Evolutionary conservation across 1,140 invertebrate genomes (phyloP), one percentile per base, ranked within the genome.

Genomic region (Trichonephila clavipes): DNA sequence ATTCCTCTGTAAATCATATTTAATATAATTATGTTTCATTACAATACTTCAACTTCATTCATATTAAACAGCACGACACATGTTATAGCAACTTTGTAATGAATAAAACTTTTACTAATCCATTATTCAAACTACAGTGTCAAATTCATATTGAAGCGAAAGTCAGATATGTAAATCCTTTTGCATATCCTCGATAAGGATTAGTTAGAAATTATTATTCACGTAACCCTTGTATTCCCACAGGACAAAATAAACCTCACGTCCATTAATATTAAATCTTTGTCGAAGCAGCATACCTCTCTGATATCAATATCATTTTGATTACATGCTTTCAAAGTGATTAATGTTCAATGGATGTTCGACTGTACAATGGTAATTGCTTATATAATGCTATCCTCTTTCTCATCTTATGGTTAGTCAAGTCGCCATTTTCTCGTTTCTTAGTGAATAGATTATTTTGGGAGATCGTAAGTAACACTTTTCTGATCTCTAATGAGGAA

Each of bases 241-340:
- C 19, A 12, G 82, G 40, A 83, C 82, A 58, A 83, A 19, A 83
- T 83, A 58, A 58, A 83, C 82, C 82, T 58, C 21, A 44, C 82
- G 59, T 83, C 82, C 51, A 83, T 83, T 83, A 51, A 83, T 83
- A 83, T 58, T 83, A 83, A 83, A 40, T 83, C 51, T n/a, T 59
- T 51, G 82, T 10, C 18, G 24, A 58, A 4, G 44, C 28, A 10
- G 34, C 34, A 28, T 34, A 77, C 28, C 28, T 77, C 18, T 6
- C 28, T 77, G 24, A 19, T 58, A 83, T 59, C 82, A 83, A 83
- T 59, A 58, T 51, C 82, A 59, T 58, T 83, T 83, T 83, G 82
- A 83, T 83, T 59, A 83, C 82, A 83, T 51, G 82, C 51, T 51
- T 19, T 59, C 44, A 10, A 83, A 83, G 28, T 83, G 82, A 83